Evolutionary conservation across 2,113 vertebrate genomes (phyloP), one percentile per base, ranked within the genome.

Genomic region (Halichoerus grypus): DNA sequence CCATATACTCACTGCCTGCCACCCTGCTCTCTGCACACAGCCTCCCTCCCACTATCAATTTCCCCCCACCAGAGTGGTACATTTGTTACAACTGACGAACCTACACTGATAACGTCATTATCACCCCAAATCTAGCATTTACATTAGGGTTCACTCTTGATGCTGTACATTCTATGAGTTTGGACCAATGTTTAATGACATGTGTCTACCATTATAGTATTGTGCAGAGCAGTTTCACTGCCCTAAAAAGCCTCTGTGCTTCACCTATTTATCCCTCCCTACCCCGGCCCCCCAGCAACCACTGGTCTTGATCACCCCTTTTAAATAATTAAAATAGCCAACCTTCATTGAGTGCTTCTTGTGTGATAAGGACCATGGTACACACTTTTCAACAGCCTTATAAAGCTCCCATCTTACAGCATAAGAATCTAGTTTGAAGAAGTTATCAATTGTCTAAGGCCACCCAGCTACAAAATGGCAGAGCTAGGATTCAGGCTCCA

Each of bases 151-250:
- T 83, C 39, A 96, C 28, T 87, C 49, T 63, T 95, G 76, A n/a
- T 86, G 61, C 67, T 83, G 9, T 55, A 49, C 19, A 77, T 57
- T 31, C 28, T 95, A 26, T 49, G 16, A 59, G 13, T 89, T 88
- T 94, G 82, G 83, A 88, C 15, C 81, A 95, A 88, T 84, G n/a
- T 53, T 53, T 46, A 92, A 86, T 46, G 39, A 95, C 90, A 87
- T 61, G 24, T 76, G 53, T 69, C 28, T 19, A 84, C 71, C 57
- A 46, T 81, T 63, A 81, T 33, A 67, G 26, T 59, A 96, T 63
- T 69, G 89, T 24, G 74, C 24, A 82, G 33, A 90, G 63, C 42
- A 42, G 18, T 80, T 94, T 90, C 57, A 46, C 8, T 92, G n/a
- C 22, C 59, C 46, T 88, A 84, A 82, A 80, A 79, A 13, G 55